These are phyloP conservation scores for Tinamus guttatus DNA, from an alignment of 2,113 vertebrate species.

Conservation along the genomic window DNA sequence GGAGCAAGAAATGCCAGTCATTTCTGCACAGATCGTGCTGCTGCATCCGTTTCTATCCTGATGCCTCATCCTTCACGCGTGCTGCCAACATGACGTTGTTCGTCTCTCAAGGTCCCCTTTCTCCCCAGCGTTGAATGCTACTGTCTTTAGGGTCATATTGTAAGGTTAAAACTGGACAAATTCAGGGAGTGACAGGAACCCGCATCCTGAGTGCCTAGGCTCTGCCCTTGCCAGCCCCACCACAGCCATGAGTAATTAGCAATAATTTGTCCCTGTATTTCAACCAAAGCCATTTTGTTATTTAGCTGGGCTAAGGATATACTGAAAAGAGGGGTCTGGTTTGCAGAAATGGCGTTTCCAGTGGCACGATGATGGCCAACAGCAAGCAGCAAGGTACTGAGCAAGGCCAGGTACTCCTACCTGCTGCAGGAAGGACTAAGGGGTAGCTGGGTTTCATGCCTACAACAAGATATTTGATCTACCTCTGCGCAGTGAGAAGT, in stretches of 20 bases:
- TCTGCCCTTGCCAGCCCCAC: background rate
- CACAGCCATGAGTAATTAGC: background rate
- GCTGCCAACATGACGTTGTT: background rate
- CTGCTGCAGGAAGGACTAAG: background rate
- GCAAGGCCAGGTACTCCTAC: background rate
- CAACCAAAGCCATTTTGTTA: background rate
- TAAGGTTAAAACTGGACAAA: rapidly evolving
- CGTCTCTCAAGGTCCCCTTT: background rate
- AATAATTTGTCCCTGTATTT: background rate
- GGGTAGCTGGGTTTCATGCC: background rate
- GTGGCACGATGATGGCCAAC: rapidly evolving
- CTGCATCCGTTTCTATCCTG: background rate
- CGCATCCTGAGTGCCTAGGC: background rate
- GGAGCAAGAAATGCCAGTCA: background rate
- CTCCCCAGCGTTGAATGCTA: rapidly evolving
- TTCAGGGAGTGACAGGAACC: background rate
- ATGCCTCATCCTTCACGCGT: background rate
- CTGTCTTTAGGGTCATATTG: background rate
- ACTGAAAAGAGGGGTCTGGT: background rate
- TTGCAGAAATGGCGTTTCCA: rapidly evolving
- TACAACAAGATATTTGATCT: conserved; percentile 39
- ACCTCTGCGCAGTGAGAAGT: conserved; percentile 11
- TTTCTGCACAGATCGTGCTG: background rate
- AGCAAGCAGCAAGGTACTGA: background rate
- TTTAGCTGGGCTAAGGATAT: background rate